Evolutionary conservation across 2,797 vertebrate genomes (phyloP).

Genomic region (Telmatherina bonti): DNA sequence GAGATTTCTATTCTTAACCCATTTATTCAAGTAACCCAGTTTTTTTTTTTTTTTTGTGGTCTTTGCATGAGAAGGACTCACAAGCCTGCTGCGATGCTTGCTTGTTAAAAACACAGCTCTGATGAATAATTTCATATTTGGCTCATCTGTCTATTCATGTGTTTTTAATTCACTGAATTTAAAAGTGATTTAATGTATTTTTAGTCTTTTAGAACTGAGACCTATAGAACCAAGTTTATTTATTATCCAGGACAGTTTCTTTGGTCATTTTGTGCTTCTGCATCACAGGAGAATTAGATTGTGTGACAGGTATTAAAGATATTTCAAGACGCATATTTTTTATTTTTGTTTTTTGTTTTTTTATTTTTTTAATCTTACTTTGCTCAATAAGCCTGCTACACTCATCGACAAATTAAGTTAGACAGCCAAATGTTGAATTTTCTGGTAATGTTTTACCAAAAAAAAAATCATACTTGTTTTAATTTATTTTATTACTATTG

Average conservation of each 20-base stretch:
- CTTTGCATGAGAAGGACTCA: constrained; percentile 23
- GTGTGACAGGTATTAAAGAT: too few species aligned
- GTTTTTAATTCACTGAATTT: neutral
- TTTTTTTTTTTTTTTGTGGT: too few species aligned
- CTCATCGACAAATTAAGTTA: neutral
- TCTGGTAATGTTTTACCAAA: too few species aligned
- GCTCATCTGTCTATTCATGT: neutral
- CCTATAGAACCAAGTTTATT: neutral
- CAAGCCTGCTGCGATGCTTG: neutral
- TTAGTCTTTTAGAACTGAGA: neutral
- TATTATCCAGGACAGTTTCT: too few species aligned
- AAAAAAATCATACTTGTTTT: too few species aligned
- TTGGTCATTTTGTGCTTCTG: too few species aligned
- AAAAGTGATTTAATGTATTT: neutral
- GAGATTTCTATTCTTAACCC: constrained; percentile 55
- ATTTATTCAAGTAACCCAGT: constrained; percentile 57
- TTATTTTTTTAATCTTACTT: too few species aligned
- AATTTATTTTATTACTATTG: too few species aligned
- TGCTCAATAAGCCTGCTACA: neutral
- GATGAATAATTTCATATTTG: neutral
- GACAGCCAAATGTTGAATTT: neutral
- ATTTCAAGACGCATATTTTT: too few species aligned
- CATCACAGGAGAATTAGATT: too few species aligned
- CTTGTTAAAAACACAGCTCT: constrained; percentile 1
- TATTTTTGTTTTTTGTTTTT: too few species aligned